Percentiles rank a stretch among this genome's conserved stretches.
Evolutionary conservation across 2,113 vertebrate genomes (phyloP).

Genomic region (Callionymus lyra): DNA sequence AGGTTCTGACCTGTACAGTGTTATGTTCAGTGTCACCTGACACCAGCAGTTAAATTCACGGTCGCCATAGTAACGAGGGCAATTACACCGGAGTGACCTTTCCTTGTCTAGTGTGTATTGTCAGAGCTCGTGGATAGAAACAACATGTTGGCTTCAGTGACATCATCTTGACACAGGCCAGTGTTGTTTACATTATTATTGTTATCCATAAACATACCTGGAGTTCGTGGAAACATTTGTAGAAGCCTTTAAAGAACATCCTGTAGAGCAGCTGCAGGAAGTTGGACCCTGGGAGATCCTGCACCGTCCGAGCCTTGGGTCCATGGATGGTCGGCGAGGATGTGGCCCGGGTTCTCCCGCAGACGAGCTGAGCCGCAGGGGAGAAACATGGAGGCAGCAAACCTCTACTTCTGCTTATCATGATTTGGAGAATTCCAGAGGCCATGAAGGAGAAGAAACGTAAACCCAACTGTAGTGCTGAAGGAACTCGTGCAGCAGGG

Average conservation of each 20-base stretch:
- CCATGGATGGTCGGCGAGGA: slow-evolving; percentile 7
- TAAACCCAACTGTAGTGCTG: slow-evolving; percentile 11
- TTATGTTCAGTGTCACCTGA: slow-evolving; percentile 4
- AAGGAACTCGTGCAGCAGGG: slow-evolving; percentile 15
- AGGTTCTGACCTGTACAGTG: too few species aligned
- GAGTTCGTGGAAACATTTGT: slow-evolving; percentile 56
- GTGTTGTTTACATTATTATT: too few species aligned
- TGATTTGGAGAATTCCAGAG: slow-evolving; percentile 22
- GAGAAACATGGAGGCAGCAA: slow-evolving; percentile 1
- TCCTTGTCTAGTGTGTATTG: not conserved
- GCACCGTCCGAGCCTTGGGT: slow-evolving; percentile 23
- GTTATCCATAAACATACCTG: slow-evolving; percentile 47
- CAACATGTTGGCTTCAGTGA: too few species aligned
- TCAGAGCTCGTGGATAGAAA: not conserved
- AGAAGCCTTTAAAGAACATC: slow-evolving; percentile 52
- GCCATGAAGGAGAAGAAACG: slow-evolving; percentile 20
- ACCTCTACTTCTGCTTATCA: not conserved
- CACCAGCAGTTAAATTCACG: not conserved
- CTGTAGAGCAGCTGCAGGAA: slow-evolving; percentile 43
- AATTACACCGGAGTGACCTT: not conserved
- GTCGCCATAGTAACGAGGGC: slow-evolving; percentile 13
- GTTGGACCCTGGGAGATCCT: slow-evolving; percentile 48
- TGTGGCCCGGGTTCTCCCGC: slow-evolving; percentile 1
- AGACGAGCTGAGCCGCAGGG: not conserved
- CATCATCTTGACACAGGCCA: too few species aligned